phyloP scores from a whole-genome alignment of 2,113 vertebrate species.

The Aepyceros melampus region DNA sequence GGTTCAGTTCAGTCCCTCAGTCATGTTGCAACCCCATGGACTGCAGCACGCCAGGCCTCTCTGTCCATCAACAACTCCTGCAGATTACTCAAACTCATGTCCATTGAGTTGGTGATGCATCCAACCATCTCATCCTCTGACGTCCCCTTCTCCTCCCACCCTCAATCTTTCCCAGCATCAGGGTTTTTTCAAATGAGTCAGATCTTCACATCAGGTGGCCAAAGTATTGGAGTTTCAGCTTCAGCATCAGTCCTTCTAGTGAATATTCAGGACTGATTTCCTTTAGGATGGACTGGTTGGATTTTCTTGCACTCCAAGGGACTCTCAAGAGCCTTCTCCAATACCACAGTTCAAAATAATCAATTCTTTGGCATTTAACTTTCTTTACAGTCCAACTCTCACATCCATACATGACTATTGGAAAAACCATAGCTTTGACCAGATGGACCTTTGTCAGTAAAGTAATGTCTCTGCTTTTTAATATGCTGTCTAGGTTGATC shows the following conservation, averaged over 20 bases:
- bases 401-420: not conserved
- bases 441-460: not conserved
- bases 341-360: not conserved
- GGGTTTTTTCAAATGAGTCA: not conserved
- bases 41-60: accelerated
- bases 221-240: not conserved
- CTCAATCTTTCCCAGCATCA: not conserved
- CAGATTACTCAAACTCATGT: not conserved
- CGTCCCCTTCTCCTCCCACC: accelerated
- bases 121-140: not conserved
- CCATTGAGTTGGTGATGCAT: not conserved
- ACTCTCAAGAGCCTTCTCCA: not conserved
- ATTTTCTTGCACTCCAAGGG: not conserved
- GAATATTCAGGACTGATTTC: not conserved
- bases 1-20: not conserved
- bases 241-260: not conserved
- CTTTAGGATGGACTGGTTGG: not conserved
- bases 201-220: not conserved
- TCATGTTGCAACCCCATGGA: not conserved
- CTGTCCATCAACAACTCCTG: not conserved
- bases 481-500: not conserved
- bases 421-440: not conserved
- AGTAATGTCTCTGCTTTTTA: not conserved
- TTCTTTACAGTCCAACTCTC: not conserved
- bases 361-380: not conserved